A percentile compares a stretch with the other conserved stretches of the same genome.
These are phyloP conservation scores for Leptinotarsa defecta DNA, from an alignment of 1,140 invertebrate genomes.

Conservation along the genomic window DNA sequence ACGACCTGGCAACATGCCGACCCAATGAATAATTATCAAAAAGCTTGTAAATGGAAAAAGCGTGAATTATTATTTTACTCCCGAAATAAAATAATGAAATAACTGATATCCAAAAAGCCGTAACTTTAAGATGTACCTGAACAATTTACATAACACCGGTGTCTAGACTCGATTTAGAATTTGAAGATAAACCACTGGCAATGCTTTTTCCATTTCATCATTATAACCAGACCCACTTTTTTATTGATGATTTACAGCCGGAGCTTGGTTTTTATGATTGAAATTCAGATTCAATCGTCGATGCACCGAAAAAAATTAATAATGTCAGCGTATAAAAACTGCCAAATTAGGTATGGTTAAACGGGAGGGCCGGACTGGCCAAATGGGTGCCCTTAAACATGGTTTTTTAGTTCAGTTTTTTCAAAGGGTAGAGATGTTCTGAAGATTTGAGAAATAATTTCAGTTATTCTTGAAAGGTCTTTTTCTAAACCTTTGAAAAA, in stretches of 20 bases:
- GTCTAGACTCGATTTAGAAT: conserved; percentile 1
- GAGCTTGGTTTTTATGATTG: not conserved
- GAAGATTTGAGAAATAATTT: too few relatives aligned
- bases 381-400: not conserved
- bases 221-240: not conserved
- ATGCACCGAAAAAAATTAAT: not conserved
- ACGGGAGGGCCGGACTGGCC: not conserved
- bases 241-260: not conserved
- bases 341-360: not conserved
- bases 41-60: too few relatives aligned
- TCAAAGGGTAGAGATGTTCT: too few relatives aligned
- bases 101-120: too few relatives aligned
- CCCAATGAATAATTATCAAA: too few relatives aligned
- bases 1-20: too few relatives aligned
- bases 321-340: not conserved
- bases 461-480: too few relatives aligned
- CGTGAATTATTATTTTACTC: too few relatives aligned
- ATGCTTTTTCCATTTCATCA: not conserved
- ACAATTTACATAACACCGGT: conserved; percentile 1
- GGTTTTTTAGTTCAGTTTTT: too few relatives aligned
- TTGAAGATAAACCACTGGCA: not conserved
- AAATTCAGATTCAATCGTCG: not conserved
- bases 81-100: too few relatives aligned
- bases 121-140: not conserved
- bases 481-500: too few relatives aligned